These are phyloP conservation scores for Protobothrops mucrosquamatus DNA, from an alignment of 2,113 vertebrate genomes.

Conservation along the genomic window DNA sequence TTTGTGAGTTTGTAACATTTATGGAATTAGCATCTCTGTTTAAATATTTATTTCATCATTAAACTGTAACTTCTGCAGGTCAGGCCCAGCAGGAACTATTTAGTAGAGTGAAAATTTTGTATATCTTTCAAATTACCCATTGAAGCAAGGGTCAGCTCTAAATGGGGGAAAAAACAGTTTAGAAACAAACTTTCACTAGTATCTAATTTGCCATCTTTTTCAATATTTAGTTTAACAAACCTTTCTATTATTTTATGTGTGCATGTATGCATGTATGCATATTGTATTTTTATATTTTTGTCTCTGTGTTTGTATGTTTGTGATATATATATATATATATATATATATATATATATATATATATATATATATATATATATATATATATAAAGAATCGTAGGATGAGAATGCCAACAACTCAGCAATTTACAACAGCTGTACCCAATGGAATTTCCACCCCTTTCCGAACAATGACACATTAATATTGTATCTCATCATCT, in stretches of 20 bases:
- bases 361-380: neutral
- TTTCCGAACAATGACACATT: conserved; percentile 20
- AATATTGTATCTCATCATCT: conserved; percentile 20
- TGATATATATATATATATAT: neutral
- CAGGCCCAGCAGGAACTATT: neutral
- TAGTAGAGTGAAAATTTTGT: neutral
- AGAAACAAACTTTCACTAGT: neutral
- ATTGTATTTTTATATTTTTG: neutral
- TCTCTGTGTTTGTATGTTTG: neutral
- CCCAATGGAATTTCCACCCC: conserved; percentile 13
- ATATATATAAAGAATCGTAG: neutral
- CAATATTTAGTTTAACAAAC: neutral
- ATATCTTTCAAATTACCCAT: neutral
- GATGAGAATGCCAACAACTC: conserved; percentile 6
- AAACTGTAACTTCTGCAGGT: neutral
- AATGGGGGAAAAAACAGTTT: neutral
- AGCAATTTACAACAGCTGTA: conserved; percentile 35
- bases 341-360: neutral
- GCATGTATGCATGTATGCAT: neutral
- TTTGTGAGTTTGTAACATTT: neutral
- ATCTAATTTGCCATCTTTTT: neutral
- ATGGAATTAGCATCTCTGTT: conserved; percentile 5
- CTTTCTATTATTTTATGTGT: neutral
- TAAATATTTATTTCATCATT: conserved; percentile 10
- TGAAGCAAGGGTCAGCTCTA: neutral